Evolutionary conservation across 2,888 invertebrate genomes (phyloP).

Genomic region (Thera britannica): DNA sequence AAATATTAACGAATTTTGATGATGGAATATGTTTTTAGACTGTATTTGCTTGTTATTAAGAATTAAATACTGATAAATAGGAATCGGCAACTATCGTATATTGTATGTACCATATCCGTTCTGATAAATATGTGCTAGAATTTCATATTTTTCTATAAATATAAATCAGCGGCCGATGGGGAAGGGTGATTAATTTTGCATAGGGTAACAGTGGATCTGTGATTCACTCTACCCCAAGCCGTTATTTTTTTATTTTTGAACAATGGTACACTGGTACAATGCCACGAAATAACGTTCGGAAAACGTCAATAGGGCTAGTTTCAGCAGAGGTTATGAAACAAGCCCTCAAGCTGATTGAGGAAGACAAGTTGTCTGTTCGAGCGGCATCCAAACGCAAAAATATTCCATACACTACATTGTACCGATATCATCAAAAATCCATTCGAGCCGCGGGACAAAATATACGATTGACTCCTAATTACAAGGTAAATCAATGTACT

Average conservation of each 20-base stretch:
- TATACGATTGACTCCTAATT: conserved; percentile 19
- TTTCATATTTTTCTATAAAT: conserved; percentile 14
- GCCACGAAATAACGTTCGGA: conserved; percentile 12
- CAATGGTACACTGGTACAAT: conserved; percentile 12
- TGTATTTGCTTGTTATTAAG: conserved; percentile 15
- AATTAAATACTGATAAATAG: conserved; percentile 17
- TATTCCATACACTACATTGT: conserved; percentile 19
- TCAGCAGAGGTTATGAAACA: conserved; percentile 17
- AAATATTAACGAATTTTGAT: conserved; percentile 12
- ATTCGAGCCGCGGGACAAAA: conserved; percentile 13
- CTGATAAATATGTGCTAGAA: conserved; percentile 16
- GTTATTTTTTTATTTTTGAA: conserved; percentile 21
- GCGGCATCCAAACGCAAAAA: conserved; percentile 17
- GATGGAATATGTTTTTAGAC: conserved; percentile 12
- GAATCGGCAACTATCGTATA: conserved; percentile 14
- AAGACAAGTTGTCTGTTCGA: conserved; percentile 15
- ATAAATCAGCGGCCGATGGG: conserved; percentile 15
- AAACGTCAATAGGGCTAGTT: conserved; percentile 19
- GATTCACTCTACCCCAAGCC: conserved; percentile 15
- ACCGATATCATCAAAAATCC: conserved; percentile 18
- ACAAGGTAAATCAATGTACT: conserved; percentile 9
- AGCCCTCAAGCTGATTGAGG: conserved; percentile 15
- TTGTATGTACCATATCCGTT: conserved; percentile 13
- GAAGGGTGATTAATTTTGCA: conserved; percentile 15
- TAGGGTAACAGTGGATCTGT: conserved; percentile 13